Evolutionary conservation across 2,113 vertebrate species (phyloP).

Genomic region (Trichechus manatus): DNA sequence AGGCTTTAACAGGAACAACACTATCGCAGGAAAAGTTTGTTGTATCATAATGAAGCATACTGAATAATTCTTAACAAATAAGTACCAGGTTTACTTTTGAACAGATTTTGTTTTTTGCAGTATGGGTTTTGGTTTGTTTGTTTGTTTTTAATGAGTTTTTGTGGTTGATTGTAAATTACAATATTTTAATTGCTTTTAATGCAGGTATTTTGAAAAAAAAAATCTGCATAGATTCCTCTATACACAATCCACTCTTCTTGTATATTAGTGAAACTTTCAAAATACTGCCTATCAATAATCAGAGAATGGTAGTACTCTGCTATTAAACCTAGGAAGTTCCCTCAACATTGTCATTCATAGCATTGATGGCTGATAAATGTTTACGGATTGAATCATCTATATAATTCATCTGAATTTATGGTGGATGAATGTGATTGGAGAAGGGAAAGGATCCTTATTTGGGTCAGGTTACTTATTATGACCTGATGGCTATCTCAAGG

Average conservation of each 20-base stretch:
- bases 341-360: background rate
- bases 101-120: constrained; percentile 16
- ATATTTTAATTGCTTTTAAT: background rate
- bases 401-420: background rate
- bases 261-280: background rate
- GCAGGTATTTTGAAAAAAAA: background rate
- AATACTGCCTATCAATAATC: background rate
- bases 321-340: background rate
- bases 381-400: background rate
- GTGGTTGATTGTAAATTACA: background rate
- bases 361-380: background rate
- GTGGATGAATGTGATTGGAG: background rate
- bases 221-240: background rate
- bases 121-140: no score
- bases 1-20: background rate
- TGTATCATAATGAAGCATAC: constrained; percentile 45
- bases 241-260: background rate
- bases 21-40: background rate
- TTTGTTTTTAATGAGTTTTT: background rate
- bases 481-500: no score
- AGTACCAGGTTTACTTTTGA: constrained; percentile 39
- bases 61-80: constrained; percentile 57
- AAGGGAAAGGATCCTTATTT: background rate
- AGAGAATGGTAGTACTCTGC: background rate
- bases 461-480: no score